These are phyloP conservation scores for Doryteuthis pealeii DNA, from an alignment of 1,140 invertebrate species.

Conservation along the genomic window DNA sequence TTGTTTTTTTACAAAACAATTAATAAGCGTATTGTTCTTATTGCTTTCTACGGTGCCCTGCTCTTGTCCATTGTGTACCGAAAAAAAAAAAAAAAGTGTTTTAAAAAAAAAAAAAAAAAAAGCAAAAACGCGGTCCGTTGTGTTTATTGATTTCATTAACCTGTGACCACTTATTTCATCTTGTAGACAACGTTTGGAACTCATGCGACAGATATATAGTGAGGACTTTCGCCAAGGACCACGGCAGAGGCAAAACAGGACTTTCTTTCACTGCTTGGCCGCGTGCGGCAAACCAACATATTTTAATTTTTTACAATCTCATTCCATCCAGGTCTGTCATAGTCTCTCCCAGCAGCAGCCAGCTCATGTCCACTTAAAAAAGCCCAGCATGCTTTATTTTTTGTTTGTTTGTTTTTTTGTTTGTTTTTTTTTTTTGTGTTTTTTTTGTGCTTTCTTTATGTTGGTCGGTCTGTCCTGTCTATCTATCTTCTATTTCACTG, in stretches of 20 bases:
- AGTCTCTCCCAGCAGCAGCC: not conserved
- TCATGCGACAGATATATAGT: conserved; percentile 96
- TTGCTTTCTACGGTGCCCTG: no score
- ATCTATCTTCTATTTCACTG: no score
- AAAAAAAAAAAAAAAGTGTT: no score
- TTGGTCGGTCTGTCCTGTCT: no score
- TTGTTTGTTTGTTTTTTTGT: no score
- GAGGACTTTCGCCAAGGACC: conserved; percentile 73
- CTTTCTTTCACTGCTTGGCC: conserved; percentile 78
- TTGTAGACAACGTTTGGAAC: conserved; percentile 91
- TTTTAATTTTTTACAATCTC: conserved; percentile 72
- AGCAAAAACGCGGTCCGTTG: not conserved
- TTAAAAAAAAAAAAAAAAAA: no score
- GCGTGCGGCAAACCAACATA: conserved; percentile 74
- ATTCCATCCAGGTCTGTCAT: conserved; percentile 59
- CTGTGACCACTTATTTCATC: conserved; percentile 14
- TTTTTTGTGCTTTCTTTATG: no score
- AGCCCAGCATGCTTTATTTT: no score
- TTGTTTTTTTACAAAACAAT: no score
- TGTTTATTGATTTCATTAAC: not conserved
- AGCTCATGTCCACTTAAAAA: not conserved
- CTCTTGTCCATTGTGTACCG: no score
- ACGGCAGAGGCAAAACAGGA: conserved; percentile 65
- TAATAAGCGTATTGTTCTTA: no score
- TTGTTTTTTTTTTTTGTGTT: no score